A percentile compares a stretch with the other conserved stretches of the same genome.
Conservation (phyloP, 1,140 invertebrate genomes). For the Diploscapter pachys region DNA sequence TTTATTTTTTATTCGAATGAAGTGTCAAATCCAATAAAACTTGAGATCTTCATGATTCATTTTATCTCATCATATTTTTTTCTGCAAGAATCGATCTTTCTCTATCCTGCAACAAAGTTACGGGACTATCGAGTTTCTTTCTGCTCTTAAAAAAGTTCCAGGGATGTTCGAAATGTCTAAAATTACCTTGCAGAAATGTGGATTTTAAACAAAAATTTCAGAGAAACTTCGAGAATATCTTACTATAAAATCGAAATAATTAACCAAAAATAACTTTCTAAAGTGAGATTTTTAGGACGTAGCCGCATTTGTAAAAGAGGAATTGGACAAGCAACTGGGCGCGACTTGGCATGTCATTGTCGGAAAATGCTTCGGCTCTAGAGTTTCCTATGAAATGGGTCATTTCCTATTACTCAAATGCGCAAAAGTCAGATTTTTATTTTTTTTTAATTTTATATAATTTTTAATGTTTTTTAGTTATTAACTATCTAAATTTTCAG, state of each 20-base stretch:
- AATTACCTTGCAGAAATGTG: background rate
- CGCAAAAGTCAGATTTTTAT: constrained; percentile 24
- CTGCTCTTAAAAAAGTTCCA: constrained; percentile 2
- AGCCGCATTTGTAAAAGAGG: constrained; percentile 47
- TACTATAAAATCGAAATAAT: too few species aligned
- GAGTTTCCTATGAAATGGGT: constrained; percentile 47
- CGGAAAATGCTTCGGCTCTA: constrained; percentile 50
- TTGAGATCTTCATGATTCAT: too few species aligned
- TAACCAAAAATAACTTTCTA: too few species aligned
- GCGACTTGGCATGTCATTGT: constrained; percentile 49
- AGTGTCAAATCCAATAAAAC: too few species aligned
- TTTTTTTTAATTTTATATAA: background rate
- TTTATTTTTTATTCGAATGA: too few species aligned
- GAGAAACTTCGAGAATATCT: too few species aligned
- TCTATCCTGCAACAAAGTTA: too few species aligned
- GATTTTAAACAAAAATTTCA: too few species aligned
- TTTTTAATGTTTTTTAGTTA: background rate
- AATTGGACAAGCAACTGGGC: constrained; percentile 44
- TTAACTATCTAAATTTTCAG: too few species aligned
- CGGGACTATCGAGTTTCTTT: constrained; percentile 2
- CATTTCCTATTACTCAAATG: constrained; percentile 46
- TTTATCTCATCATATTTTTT: too few species aligned
- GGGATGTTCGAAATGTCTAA: constrained; percentile 6
- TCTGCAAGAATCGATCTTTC: too few species aligned
- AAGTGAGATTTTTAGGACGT: constrained; percentile 40